A percentile compares a stretch with the other conserved stretches of the same genome.
Conservation (phyloP, 2,888 invertebrate genomes). For the Pteria penguin region DNA sequence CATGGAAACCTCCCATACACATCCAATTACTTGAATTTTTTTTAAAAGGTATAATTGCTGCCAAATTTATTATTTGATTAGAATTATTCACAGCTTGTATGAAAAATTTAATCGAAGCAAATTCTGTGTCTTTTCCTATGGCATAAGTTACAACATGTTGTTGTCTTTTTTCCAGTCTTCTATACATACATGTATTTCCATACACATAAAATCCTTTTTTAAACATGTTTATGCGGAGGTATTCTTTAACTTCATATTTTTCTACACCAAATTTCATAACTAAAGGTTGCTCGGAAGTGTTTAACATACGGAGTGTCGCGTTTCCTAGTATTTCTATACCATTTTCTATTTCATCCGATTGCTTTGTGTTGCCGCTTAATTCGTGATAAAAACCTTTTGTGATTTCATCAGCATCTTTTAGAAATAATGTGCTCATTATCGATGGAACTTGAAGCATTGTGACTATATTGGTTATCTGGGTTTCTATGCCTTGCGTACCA, state of each 20-base stretch:
- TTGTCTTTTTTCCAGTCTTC: not conserved
- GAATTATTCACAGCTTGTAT: constrained; percentile 6
- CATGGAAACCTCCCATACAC: constrained; percentile 15
- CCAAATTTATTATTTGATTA: constrained; percentile 1
- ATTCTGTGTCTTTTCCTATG: not conserved
- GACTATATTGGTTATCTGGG: constrained; percentile 10
- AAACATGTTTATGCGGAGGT: constrained; percentile 10
- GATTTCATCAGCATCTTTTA: constrained; percentile 2
- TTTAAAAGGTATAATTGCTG: not conserved
- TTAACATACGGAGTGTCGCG: not conserved
- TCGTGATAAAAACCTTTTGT: constrained; percentile 11
- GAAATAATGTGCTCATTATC: not conserved
- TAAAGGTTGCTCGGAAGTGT: not conserved
- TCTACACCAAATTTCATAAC: constrained; percentile 5
- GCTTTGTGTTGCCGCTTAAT: not conserved
- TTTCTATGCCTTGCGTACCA: constrained; percentile 28
- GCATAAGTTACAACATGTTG: constrained; percentile 14
- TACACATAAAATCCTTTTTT: constrained; percentile 25
- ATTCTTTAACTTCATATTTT: constrained; percentile 10
- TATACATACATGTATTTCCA: not conserved
- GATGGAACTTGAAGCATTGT: constrained; percentile 1
- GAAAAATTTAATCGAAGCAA: not conserved
- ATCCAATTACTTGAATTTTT: constrained; percentile 1
- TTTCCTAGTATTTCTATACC: constrained; percentile 4
- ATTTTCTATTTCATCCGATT: constrained; percentile 8